A percentile compares a stretch with the other conserved stretches of the same genome.
Evolutionary conservation across 2,113 vertebrate genomes (phyloP).

Genomic region (Tenrec ecaudatus): DNA sequence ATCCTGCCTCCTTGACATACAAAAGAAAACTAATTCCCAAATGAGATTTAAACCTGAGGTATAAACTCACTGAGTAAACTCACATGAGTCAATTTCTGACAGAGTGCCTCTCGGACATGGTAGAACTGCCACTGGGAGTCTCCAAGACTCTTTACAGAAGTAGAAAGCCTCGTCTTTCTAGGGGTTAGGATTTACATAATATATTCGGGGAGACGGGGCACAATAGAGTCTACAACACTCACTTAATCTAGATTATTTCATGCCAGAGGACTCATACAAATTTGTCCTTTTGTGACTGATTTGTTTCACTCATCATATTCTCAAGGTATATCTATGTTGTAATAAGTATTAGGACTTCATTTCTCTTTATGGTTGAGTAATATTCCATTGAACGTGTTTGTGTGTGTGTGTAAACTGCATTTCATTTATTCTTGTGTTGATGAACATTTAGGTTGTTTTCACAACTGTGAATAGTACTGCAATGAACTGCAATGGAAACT

Average conservation of each 20-base stretch:
- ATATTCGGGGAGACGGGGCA: neutral
- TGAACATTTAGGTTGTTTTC: neutral
- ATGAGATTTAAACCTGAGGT: neutral
- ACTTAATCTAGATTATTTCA: neutral
- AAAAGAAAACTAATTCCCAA: neutral
- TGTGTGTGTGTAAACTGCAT: neutral
- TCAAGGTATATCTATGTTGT: neutral
- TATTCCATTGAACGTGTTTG: neutral
- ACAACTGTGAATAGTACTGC: neutral
- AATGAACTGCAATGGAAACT: neutral
- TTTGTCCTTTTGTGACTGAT: neutral
- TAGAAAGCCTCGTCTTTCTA: neutral
- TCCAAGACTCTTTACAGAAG: no score
- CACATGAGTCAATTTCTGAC: no score
- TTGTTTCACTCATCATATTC: neutral
- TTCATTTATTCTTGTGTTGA: neutral
- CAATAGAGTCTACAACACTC: neutral
- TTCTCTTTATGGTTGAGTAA: neutral
- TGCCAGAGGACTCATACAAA: neutral
- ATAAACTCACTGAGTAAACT: no score
- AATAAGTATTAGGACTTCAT: neutral
- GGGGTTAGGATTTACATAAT: neutral
- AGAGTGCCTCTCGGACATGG: no score
- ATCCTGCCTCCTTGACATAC: neutral
- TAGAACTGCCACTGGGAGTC: no score